These are phyloP conservation scores for Cenopis cana DNA, from an alignment of 2,888 invertebrate species.

Conservation along the genomic window DNA sequence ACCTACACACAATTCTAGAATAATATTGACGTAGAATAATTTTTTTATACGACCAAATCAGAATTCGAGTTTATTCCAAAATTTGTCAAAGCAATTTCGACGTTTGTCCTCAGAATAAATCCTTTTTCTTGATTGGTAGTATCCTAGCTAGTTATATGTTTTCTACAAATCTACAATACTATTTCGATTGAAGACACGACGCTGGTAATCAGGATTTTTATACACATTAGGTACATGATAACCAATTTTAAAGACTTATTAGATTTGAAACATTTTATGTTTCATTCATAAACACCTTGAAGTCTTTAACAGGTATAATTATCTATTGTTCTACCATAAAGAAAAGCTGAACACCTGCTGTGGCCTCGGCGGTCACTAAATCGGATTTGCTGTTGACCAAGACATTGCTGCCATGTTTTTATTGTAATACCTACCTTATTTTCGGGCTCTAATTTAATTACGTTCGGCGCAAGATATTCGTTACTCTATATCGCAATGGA, in stretches of 20 bases:
- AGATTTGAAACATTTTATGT: not conserved
- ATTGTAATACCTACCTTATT: not conserved
- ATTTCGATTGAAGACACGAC: no score
- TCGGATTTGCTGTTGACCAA: constrained; percentile 8
- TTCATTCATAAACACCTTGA: constrained; percentile 12
- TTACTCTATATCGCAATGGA: not conserved
- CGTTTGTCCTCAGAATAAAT: no score
- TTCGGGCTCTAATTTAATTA: not conserved
- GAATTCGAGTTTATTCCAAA: no score
- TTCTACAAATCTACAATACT: no score
- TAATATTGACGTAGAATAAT: not conserved
- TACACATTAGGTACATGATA: not conserved
- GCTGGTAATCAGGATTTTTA: not conserved
- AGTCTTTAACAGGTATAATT: constrained; percentile 8
- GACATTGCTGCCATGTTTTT: not conserved
- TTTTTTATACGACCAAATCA: no score
- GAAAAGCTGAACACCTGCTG: constrained; percentile 25
- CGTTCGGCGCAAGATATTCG: not conserved
- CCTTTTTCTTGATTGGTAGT: no score
- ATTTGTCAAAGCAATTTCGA: no score
- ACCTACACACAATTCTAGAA: not conserved
- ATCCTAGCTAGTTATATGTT: no score
- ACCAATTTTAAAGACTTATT: not conserved
- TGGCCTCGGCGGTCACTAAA: constrained; percentile 11
- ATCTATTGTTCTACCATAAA: constrained; percentile 18